Base-by-base conservation (phyloP, 2,888 invertebrate genomes). In the Poecilus cupreus region DNA sequence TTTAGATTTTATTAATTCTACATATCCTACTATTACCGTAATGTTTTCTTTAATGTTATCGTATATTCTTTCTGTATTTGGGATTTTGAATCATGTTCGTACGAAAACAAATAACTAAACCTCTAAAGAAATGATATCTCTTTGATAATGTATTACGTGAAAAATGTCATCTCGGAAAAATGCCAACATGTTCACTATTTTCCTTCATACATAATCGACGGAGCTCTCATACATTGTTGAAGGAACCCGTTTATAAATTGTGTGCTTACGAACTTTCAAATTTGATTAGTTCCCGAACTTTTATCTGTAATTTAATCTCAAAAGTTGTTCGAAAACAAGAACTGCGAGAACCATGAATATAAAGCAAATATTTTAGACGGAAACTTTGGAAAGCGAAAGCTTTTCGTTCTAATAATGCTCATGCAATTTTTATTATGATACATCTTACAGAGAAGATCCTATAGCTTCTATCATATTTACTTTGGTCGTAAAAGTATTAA, bases 271-370 rank as follows among this genome's bases (percentile, higher is more conserved):
- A 74, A 74, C 22, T 74, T 74, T 11, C 74, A 74, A 74, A 74
- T 74, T 74, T 74, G 74, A 74, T 74, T 74, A 74, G 74, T 74
- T 74, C 74, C 24, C 26, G 43, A 74, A 74, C 49, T 74, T 74
- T 74, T 51, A 74, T 74, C 51, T 49, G 74, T 51, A 74, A 74
- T 74, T 74, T 74, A 74, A 74, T 74, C 74, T 24, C 13, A 24
- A 74, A 74, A 74, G 24, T 74, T 74, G 3, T 26, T 8, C 16
- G 26, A 51, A 74, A 74, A 74, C 74, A 74, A 74, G 74, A 74
- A 51, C 26, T 74, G 49, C 26, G 49, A 18, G 46, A 26, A 20
- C 11, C 74, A 74, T 74, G 74, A 74, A 74, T 74, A 74, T 74
- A 74, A 74, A 74, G 51, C 74, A 74, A 51, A 74, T 49, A 72